These are phyloP conservation scores for Enteromius unitaeniatus DNA, from an alignment of 2,797 vertebrate genomes.

Conservation along the genomic window DNA sequence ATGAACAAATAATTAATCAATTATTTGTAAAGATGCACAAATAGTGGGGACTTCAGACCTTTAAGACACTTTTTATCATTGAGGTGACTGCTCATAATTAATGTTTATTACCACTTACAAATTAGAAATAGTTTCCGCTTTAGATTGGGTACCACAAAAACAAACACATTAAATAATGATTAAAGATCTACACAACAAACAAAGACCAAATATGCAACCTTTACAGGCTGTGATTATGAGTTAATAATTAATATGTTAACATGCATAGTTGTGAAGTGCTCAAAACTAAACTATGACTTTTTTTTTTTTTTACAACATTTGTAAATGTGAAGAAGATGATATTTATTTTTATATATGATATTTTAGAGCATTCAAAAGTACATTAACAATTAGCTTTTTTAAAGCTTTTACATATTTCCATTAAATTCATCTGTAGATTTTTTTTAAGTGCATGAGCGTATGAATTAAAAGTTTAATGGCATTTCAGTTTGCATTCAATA, in stretches of 20 bases:
- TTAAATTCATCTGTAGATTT: too few species aligned
- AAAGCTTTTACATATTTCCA: too few species aligned
- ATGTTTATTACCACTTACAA: background rate
- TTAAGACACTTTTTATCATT: too few species aligned
- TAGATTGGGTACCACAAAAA: background rate
- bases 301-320: too few species aligned
- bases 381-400: too few species aligned
- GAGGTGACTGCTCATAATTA: background rate
- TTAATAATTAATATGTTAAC: background rate
- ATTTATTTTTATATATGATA: too few species aligned
- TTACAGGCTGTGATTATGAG: background rate
- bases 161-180: background rate
- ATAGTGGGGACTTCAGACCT: background rate
- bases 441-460: too few species aligned
- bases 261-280: background rate
- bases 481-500: too few species aligned
- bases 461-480: too few species aligned
- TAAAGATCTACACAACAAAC: conserved; percentile 1
- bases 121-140: background rate
- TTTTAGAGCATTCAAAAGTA: too few species aligned
- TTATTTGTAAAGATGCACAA: background rate
- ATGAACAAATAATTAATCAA: background rate
- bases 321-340: too few species aligned
- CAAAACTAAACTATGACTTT: too few species aligned
- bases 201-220: background rate